Base-by-base conservation (phyloP, 2,888 invertebrate genomes). In the Rotaria macrura region DNA sequence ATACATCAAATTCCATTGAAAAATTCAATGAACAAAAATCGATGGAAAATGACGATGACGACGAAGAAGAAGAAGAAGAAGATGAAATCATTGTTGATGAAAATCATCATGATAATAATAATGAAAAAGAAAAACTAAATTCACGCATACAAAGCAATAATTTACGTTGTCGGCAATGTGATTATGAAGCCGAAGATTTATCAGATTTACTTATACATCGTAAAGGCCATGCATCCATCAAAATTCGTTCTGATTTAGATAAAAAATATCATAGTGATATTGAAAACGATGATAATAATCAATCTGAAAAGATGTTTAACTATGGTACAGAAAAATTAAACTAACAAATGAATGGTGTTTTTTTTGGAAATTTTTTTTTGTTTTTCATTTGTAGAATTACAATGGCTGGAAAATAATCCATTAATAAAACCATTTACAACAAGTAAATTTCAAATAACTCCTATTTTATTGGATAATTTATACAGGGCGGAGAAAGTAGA, bases 81-180 rank as follows among this genome's bases (percentile, higher is more conserved):
- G 79, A 79, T 43, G 79, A 79, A 43, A 43, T 79, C 23, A 79
- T 79, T 43, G 43, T 79, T 9, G 79, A 79, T n/a, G 79, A 79
- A 65, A 65, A 65, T 65, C 65, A 65, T 34, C 17, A 65, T 5
- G 65, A 65, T 34, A 20, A 65, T 52, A 52, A 52, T 12, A 65
- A 65, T 65, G 65, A 65, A 20, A 65, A 65, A 65, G 34, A 65
- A 65, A 65, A 65, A 20, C 17, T 5, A 7, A 65, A 20, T 34
- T 29, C 43, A 7, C 40, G 43, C 43, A 25, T 43, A n/a, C 79
- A 79, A 79, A 79, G 43, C n/a, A 43, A 43, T 79, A 40, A 79
- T 79, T 43, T 79, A 79, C 79, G 79, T 79, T 79, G 79, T 79
- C 25, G 43, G 43, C 79, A 79, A 79, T 79, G 79, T 79, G 79